phyloP scores from a whole-genome alignment of 2,888 invertebrate species.

The Rhopalosiphum nymphaeae region DNA sequence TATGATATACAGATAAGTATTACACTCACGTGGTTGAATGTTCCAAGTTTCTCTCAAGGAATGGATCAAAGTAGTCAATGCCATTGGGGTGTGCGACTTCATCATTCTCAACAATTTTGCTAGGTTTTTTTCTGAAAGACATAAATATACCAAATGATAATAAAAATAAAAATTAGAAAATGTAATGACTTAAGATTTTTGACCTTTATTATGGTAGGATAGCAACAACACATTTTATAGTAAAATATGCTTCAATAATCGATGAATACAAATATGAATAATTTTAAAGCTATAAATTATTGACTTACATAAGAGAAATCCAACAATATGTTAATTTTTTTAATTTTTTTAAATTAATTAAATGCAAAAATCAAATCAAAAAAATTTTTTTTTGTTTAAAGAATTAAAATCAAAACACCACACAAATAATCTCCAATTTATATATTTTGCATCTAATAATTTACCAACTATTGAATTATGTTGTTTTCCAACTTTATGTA shows the following conservation, averaged over 20 bases:
- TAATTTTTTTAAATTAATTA: background rate
- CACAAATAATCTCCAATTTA: background rate
- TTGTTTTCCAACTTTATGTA: background rate
- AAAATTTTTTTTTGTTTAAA: background rate
- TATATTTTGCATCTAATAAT: background rate
- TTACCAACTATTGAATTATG: background rate
- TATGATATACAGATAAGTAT: background rate
- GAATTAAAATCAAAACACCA: background rate
- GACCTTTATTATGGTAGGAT: background rate
- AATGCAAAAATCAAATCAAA: background rate
- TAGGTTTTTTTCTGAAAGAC: constrained; percentile 68
- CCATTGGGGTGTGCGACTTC: constrained; percentile 70
- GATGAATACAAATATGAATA: background rate
- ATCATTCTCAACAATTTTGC: constrained; percentile 74
- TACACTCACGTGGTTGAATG: constrained; percentile 87
- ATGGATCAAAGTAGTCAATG: constrained; percentile 79
- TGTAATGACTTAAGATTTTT: background rate
- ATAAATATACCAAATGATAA: background rate
- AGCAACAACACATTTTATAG: background rate
- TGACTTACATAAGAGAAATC: background rate
- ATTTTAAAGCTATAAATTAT: background rate
- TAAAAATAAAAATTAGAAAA: background rate
- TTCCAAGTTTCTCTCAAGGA: constrained; percentile 78
- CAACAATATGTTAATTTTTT: background rate
- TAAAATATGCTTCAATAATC: background rate